Evolutionary conservation across 2,113 vertebrate genomes (phyloP).

Genomic region (Malurus melanocephalus): DNA sequence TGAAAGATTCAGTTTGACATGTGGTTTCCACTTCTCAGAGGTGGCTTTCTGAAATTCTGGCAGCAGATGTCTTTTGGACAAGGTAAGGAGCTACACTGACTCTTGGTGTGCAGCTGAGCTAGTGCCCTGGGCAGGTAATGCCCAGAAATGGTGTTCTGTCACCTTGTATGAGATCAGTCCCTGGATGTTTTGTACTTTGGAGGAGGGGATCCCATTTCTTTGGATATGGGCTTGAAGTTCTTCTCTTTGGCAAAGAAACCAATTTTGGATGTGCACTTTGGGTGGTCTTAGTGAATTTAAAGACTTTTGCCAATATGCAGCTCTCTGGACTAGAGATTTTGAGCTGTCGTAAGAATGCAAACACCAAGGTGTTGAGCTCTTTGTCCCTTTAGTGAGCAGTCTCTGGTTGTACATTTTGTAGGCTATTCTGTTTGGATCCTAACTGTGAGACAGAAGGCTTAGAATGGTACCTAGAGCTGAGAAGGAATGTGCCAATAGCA

Average conservation of each 20-base stretch:
- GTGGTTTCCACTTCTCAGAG: no score
- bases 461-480: neutral
- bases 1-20: no score
- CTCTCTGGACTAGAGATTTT: neutral
- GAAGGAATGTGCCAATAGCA: neutral
- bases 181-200: neutral
- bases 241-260: neutral
- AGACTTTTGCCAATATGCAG: no score
- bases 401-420: no score
- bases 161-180: no score
- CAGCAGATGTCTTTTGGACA: no score
- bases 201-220: neutral
- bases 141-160: no score
- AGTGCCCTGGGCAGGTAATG: no score
- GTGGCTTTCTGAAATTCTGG: no score
- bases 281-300: neutral
- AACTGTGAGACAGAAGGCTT: neutral
- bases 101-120: no score
- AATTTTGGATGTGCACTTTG: no score
- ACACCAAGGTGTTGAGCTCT: neutral
- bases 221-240: neutral
- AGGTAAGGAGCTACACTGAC: no score
- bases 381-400: neutral
- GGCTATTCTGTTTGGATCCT: neutral
- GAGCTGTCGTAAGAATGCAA: neutral